phyloP scores from a whole-genome alignment of 2,113 vertebrate genomes.

The Pelecanoides urinatrix region DNA sequence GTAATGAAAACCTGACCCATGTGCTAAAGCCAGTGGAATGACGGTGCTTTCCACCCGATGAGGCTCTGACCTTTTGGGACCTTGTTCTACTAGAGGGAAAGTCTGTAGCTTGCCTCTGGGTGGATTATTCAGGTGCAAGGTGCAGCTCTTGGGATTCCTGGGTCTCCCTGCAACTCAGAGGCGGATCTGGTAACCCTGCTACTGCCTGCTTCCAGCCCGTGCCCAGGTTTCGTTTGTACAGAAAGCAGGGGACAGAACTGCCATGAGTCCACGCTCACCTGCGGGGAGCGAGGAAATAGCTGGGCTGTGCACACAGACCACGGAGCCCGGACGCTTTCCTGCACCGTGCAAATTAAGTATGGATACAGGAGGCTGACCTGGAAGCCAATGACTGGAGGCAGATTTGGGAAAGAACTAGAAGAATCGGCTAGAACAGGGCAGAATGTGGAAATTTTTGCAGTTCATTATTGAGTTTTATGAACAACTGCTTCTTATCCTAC shows the following conservation, averaged over 20 bases:
- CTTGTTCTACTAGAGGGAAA: background rate
- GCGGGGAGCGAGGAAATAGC: background rate
- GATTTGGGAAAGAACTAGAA: background rate
- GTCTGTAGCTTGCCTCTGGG: background rate
- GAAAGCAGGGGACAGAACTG: background rate
- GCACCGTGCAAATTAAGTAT: background rate
- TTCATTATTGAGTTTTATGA: background rate
- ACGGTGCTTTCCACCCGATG: background rate
- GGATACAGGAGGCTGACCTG: background rate
- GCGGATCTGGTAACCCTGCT: background rate
- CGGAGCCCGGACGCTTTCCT: background rate
- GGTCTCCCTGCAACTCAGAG: background rate
- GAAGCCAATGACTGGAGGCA: background rate
- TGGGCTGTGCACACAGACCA: background rate
- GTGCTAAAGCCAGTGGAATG: background rate
- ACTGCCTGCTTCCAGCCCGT: background rate
- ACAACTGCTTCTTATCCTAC: background rate
- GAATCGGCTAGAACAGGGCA: rapidly evolving
- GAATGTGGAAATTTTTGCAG: background rate
- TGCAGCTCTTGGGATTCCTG: background rate
- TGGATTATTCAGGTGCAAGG: background rate
- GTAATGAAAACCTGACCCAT: background rate
- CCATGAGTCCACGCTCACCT: rapidly evolving
- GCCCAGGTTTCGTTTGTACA: background rate
- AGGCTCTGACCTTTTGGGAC: background rate